phyloP scores from a whole-genome alignment of 2,888 invertebrate genomes.

The Drosophila robusta region DNA sequence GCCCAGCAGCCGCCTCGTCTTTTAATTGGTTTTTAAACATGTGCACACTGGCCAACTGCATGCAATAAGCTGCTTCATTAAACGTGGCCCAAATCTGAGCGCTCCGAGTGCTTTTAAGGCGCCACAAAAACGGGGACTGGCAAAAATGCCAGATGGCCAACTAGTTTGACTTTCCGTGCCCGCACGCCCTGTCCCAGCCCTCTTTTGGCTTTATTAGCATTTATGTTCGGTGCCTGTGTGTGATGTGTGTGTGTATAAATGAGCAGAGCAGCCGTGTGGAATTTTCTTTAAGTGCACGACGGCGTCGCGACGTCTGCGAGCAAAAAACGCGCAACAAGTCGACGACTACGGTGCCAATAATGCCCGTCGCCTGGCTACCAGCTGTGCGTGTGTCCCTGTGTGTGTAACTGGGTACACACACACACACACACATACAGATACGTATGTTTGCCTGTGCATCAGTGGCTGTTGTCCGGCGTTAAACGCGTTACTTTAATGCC shows the following conservation, averaged over 20 bases:
- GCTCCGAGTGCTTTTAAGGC: conserved; percentile 37
- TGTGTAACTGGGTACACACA: background rate
- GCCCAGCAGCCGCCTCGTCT: conserved; percentile 6
- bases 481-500: conserved; percentile 36
- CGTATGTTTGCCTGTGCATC: conserved; percentile 1
- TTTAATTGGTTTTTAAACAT: conserved; percentile 41
- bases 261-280: conserved; percentile 23
- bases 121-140: conserved; percentile 26
- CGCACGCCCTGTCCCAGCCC: conserved; percentile 2
- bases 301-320: conserved; percentile 60
- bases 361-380: conserved; percentile 41
- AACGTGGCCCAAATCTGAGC: conserved; percentile 47
- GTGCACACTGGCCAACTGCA: conserved; percentile 16
- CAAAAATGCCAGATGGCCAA: conserved; percentile 32
- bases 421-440: background rate
- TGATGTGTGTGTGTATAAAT: conserved; percentile 13
- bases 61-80: conserved; percentile 38
- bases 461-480: conserved; percentile 24
- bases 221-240: background rate
- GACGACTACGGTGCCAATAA: conserved; percentile 40
- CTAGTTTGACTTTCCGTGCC: conserved; percentile 7
- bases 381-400: conserved; percentile 23
- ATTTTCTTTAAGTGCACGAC: conserved; percentile 55
- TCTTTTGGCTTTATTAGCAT: conserved; percentile 42
- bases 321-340: conserved; percentile 62